Conservation (phyloP, 1,140 invertebrate genomes). For the Pseudobourletiella spinata region DNA sequence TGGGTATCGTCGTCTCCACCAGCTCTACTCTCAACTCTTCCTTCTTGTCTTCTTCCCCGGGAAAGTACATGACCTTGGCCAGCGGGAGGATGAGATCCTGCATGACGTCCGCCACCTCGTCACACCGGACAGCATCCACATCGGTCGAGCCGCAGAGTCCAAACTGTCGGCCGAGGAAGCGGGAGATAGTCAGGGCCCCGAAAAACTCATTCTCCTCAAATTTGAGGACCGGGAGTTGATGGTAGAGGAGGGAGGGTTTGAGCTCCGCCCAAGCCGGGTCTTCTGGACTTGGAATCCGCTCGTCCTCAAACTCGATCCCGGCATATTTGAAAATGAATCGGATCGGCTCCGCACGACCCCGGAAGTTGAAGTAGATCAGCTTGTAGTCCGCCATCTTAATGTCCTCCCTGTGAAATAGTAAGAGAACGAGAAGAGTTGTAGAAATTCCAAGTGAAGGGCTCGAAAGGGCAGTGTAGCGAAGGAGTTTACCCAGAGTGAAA, state of each 20-base stretch:
- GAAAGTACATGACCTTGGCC: background rate
- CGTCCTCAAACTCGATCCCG: conserved; percentile 55
- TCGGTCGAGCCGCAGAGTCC: background rate
- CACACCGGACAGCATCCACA: background rate
- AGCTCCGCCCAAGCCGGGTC: conserved; percentile 45
- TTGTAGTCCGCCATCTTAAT: conserved; percentile 38
- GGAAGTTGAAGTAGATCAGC: conserved; percentile 45
- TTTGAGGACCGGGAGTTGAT: background rate
- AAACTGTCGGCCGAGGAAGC: background rate
- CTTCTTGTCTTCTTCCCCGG: background rate
- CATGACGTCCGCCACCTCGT: background rate
- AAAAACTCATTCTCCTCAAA: background rate
- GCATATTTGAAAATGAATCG: conserved; percentile 55
- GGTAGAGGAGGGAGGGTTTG: conserved; percentile 36
- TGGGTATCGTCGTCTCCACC: background rate
- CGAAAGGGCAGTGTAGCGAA: too few species aligned
- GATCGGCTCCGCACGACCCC: conserved; percentile 52
- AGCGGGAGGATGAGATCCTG: background rate
- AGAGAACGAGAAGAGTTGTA: too few species aligned
- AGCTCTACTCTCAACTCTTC: background rate
- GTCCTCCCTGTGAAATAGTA: too few species aligned
- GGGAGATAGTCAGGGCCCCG: background rate
- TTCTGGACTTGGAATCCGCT: conserved; percentile 46
- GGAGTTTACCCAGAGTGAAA: too few species aligned
- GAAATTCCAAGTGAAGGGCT: too few species aligned